Evolutionary conservation across 2,113 vertebrate genomes (phyloP).

Genomic region (Hyperopisus bebe): DNA sequence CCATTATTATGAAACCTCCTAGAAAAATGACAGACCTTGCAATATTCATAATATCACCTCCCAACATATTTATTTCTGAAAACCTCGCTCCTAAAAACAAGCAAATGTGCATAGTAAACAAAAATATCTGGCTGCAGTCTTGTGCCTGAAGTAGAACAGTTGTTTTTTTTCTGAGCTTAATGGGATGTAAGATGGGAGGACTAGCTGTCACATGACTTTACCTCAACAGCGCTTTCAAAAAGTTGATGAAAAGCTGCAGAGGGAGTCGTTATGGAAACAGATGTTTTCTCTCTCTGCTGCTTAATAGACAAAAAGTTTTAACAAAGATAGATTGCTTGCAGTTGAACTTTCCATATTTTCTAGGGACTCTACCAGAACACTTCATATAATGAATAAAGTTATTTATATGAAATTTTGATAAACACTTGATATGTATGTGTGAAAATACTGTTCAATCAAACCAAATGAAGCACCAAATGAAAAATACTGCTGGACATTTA

Average conservation of each 20-base stretch:
- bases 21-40: not conserved
- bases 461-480: not conserved
- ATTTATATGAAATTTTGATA: conserved; percentile 18
- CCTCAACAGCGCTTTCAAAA: conserved; percentile 42
- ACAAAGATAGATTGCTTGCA: conserved; percentile 44
- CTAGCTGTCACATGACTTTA: conserved; percentile 45
- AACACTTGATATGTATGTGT: not conserved
- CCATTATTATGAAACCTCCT: not conserved
- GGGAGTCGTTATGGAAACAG: conserved; percentile 44
- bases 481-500: not conserved
- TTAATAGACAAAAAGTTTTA: conserved; percentile 28
- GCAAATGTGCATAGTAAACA: conserved; percentile 40
- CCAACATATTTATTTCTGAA: not conserved
- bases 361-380: conserved; percentile 11
- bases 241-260: conserved; percentile 48
- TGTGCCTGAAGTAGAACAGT: conserved; percentile 44
- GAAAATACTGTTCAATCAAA: not conserved
- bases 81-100: conserved; percentile 14
- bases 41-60: not conserved
- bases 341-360: conserved; percentile 31
- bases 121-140: conserved; percentile 46
- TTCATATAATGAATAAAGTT: conserved; percentile 17
- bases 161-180: conserved; percentile 46
- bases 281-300: conserved; percentile 27
- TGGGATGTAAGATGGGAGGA: conserved; percentile 51